These are phyloP conservation scores for Molossus alvarezi DNA, from an alignment of 2,797 vertebrate genomes.

Conservation along the genomic window DNA sequence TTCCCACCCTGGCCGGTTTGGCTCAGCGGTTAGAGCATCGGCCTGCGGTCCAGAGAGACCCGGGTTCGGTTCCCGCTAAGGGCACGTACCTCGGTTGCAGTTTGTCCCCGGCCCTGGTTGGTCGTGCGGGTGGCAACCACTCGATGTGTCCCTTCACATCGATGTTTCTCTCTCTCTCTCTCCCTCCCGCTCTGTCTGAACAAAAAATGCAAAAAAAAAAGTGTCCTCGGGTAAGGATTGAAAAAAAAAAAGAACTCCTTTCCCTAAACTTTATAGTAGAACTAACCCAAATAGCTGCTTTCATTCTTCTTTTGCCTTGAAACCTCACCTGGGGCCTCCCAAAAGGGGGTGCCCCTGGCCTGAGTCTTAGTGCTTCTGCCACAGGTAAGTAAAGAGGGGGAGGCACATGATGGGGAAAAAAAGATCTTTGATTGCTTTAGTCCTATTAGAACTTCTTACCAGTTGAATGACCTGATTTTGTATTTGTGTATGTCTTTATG, in stretches of 20 bases:
- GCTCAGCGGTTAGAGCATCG: too few relatives aligned
- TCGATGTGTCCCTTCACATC: too few relatives aligned
- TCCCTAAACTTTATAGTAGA: conserved; percentile 6
- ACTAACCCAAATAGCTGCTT: background rate
- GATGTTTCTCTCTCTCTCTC: too few relatives aligned
- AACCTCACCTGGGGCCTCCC: background rate
- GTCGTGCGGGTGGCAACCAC: too few relatives aligned
- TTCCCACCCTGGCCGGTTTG: too few relatives aligned
- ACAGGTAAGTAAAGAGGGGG: conserved; percentile 15
- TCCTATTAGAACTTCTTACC: background rate
- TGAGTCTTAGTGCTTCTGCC: background rate
- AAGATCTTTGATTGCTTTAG: background rate
- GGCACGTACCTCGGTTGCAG: too few relatives aligned
- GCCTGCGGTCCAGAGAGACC: too few relatives aligned
- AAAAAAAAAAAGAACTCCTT: background rate
- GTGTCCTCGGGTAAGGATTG: too few relatives aligned
- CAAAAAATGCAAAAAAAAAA: too few relatives aligned
- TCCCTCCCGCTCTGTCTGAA: too few relatives aligned
- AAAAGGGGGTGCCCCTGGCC: background rate
- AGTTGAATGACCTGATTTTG: background rate
- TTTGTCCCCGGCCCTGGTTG: too few relatives aligned
- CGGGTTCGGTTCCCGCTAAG: too few relatives aligned
- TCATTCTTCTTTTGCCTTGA: conserved; percentile 40
- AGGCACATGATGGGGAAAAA: background rate
- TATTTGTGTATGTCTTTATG: background rate